phyloP scores from a whole-genome alignment of 92 coral and sea anemone genomes.

The Plumapathes pennacea region DNA sequence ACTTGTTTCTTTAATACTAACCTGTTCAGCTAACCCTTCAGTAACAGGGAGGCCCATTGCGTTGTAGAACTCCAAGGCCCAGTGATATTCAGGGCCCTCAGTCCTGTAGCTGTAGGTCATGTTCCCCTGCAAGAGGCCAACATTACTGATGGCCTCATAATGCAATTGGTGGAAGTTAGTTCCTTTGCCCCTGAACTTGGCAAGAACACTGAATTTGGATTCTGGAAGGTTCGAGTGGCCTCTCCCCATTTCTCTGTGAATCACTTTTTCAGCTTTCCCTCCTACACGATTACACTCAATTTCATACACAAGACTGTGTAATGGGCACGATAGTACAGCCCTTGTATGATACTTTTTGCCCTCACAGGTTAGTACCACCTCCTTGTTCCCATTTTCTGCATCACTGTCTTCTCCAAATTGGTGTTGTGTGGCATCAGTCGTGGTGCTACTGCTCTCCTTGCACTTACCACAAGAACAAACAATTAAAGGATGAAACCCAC shows the following conservation, averaged over 20 bases:
- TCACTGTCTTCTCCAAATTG: conserved; percentile 25
- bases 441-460: neutral
- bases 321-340: conserved; percentile 13
- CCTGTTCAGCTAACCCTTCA: conserved; percentile 19
- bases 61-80: conserved; percentile 21
- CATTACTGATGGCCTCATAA: conserved; percentile 24
- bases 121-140: conserved; percentile 29
- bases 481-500: conserved; percentile 29
- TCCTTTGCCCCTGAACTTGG: conserved; percentile 29
- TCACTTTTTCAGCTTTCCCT: conserved; percentile 17
- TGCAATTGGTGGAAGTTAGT: conserved; percentile 22
- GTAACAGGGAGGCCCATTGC: conserved; percentile 18
- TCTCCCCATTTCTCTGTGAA: conserved; percentile 21
- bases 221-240: conserved; percentile 38
- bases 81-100: conserved; percentile 46
- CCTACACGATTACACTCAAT: conserved; percentile 28
- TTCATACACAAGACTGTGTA: conserved; percentile 34
- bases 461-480: conserved; percentile 40
- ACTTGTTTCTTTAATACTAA: too few relatives aligned
- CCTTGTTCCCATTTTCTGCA: too few relatives aligned
- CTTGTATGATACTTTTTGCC: conserved; percentile 8
- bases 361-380: neutral
- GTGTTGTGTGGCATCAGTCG: too few relatives aligned
- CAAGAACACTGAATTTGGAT: conserved; percentile 30
- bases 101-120: conserved; percentile 33